These are phyloP conservation scores for Thymelicus acteon DNA, from an alignment of 2,888 invertebrate species.

Conservation along the genomic window DNA sequence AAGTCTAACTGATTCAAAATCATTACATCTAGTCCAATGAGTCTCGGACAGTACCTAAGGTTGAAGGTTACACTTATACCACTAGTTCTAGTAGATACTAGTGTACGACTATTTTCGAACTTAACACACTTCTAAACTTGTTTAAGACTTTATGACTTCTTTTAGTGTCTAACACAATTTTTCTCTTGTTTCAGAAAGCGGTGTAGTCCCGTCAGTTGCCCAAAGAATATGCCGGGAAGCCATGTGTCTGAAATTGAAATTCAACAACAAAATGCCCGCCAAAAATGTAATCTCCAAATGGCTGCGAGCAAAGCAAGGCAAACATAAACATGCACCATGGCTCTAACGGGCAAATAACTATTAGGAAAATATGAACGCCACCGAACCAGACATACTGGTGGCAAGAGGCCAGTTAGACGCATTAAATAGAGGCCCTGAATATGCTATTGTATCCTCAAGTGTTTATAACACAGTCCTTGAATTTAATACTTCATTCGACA, in stretches of 20 bases:
- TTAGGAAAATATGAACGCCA: slow-evolving; percentile 77
- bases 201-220: slow-evolving; percentile 50
- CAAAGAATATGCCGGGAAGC: slow-evolving; percentile 70
- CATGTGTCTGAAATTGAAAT: slow-evolving; percentile 72
- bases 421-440: slow-evolving; percentile 67
- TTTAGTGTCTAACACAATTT: slow-evolving; percentile 20
- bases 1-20: too few species aligned
- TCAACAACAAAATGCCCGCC: slow-evolving; percentile 76
- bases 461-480: slow-evolving; percentile 64
- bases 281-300: slow-evolving; percentile 81
- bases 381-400: slow-evolving; percentile 70
- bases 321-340: slow-evolving; percentile 79
- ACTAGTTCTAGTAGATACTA: too few species aligned
- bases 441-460: slow-evolving; percentile 57
- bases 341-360: slow-evolving; percentile 72
- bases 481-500: slow-evolving; percentile 69
- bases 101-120: too few species aligned
- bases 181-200: slow-evolving; percentile 70
- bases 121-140: too few species aligned
- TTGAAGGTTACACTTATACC: too few species aligned
- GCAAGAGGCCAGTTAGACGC: slow-evolving; percentile 75
- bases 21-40: too few species aligned
- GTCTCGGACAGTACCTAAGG: too few species aligned
- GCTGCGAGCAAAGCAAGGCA: slow-evolving; percentile 78
- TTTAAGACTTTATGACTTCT: background rate